Percentiles rank a stretch among this genome's conserved stretches.
Evolutionary conservation across 1,140 invertebrate genomes (phyloP).

Genomic region (Bombus balteatus): DNA sequence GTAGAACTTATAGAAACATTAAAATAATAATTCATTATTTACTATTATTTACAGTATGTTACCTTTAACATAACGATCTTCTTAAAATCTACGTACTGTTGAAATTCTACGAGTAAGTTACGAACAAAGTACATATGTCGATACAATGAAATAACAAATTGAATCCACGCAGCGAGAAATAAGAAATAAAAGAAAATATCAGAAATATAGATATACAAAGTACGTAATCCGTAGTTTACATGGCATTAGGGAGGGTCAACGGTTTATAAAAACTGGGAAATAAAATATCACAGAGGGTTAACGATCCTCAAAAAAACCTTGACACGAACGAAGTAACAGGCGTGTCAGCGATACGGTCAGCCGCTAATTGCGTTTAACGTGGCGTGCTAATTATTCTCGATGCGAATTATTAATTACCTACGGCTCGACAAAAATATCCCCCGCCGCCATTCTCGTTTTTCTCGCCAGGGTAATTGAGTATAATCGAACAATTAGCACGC

Average conservation of each 20-base stretch:
- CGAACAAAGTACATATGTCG: too few relatives aligned
- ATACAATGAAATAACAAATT: neutral
- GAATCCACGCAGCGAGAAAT: neutral
- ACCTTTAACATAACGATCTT: too few relatives aligned
- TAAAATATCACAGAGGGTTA: neutral
- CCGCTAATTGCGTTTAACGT: conserved; percentile 16
- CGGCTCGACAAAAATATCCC: conserved; percentile 16
- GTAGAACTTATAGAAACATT: too few relatives aligned
- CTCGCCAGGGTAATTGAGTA: neutral
- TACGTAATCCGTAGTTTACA: neutral
- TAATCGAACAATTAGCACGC: conserved; percentile 25
- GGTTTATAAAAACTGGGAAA: neutral
- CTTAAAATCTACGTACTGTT: too few relatives aligned
- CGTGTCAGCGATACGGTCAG: neutral
- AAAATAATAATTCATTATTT: too few relatives aligned
- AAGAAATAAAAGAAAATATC: neutral
- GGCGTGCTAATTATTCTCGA: conserved; percentile 27
- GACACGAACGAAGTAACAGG: conserved; percentile 9
- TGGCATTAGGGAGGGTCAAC: neutral
- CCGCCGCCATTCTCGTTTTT: neutral
- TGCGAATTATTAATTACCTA: conserved; percentile 37
- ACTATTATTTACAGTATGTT: too few relatives aligned
- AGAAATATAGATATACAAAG: neutral
- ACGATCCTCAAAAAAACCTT: neutral
- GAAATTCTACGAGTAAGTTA: neutral